Evolutionary conservation across 2,113 vertebrate species (phyloP).

Genomic region (Todiramphus saurophagus): DNA sequence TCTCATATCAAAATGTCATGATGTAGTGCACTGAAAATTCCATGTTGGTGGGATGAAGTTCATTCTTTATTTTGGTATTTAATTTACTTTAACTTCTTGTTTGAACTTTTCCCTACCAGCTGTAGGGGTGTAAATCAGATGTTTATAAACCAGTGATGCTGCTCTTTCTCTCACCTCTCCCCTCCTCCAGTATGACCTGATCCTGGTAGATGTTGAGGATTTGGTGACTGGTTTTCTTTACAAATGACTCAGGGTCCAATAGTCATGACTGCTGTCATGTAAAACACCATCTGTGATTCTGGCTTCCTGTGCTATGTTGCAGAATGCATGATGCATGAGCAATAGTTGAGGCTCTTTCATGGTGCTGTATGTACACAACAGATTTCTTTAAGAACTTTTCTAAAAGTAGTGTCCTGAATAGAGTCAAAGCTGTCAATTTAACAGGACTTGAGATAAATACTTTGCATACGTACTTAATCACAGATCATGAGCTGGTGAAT

Average conservation of each 20-base stretch:
- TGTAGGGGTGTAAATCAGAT: not conserved
- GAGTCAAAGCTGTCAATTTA: not conserved
- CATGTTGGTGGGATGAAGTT: not conserved
- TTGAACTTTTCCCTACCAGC: not conserved
- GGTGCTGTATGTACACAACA: not conserved
- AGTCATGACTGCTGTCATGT: constrained; percentile 46
- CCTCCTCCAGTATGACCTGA: not conserved
- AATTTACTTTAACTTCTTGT: not conserved
- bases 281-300: constrained; percentile 62
- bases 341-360: constrained; percentile 32
- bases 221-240: not conserved
- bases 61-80: not conserved
- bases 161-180: not conserved
- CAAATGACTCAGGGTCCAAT: constrained; percentile 42
- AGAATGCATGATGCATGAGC: constrained; percentile 30
- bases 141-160: not conserved
- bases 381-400: not conserved
- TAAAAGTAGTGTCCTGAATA: not conserved
- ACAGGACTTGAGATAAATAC: not conserved
- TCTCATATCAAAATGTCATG: not conserved
- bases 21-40: not conserved
- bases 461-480: not conserved
- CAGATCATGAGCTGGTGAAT: not conserved
- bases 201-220: constrained; percentile 1
- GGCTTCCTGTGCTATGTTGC: constrained; percentile 25